Percentiles rank a stretch among this genome's conserved stretches.
Evolutionary conservation across 2,797 vertebrate genomes (phyloP).

Genomic region (Sibirionetta formosa): DNA sequence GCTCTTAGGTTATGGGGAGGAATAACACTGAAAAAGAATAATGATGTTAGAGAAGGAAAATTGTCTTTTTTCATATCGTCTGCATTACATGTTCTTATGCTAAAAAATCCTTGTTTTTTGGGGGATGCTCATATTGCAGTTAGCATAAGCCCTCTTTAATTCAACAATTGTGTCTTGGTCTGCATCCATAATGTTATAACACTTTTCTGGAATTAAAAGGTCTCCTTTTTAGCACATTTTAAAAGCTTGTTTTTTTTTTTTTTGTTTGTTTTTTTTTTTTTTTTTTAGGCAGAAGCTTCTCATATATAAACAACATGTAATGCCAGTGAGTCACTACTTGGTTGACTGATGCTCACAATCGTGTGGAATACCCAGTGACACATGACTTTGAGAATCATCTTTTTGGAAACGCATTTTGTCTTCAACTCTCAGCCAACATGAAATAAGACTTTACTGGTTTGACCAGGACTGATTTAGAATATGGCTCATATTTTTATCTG

Average conservation of each 20-base stretch:
- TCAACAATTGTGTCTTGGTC: background rate
- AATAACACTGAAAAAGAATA: background rate
- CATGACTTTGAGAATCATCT: background rate
- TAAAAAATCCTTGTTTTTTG: background rate
- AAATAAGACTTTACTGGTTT: background rate
- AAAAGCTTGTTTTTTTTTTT: background rate
- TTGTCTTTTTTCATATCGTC: background rate
- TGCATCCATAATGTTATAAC: background rate
- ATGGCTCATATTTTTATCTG: background rate
- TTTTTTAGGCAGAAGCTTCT: background rate
- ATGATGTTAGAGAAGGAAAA: background rate
- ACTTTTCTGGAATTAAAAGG: background rate
- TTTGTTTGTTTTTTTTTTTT: no score
- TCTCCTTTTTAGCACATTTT: background rate
- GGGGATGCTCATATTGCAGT: background rate
- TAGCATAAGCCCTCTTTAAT: background rate
- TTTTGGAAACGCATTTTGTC: background rate
- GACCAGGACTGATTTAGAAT: background rate
- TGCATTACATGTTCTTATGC: background rate
- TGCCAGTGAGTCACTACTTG: background rate
- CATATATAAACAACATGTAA: background rate
- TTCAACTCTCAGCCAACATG: background rate
- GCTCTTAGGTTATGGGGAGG: background rate
- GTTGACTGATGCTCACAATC: background rate
- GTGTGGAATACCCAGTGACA: background rate